phyloP scores from a whole-genome alignment of 2,113 vertebrate species.

The Phrynocephalus versicolor region DNA sequence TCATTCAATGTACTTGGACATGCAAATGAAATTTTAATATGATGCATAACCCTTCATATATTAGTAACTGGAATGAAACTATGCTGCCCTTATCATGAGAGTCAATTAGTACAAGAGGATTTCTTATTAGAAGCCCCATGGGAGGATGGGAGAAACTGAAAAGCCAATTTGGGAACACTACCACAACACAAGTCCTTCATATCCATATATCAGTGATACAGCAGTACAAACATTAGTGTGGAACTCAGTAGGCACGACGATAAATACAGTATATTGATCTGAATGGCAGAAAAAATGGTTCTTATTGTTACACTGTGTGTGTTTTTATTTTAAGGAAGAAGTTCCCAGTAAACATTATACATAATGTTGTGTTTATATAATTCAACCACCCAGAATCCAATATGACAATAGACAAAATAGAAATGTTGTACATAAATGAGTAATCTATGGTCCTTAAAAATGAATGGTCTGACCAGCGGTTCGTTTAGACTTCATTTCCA shows the following conservation, averaged over 20 bases:
- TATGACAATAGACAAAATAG: background rate
- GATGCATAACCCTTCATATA: background rate
- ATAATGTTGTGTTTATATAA: background rate
- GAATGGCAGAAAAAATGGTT: background rate
- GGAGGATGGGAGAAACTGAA: background rate
- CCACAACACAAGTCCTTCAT: background rate
- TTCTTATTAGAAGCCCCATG: background rate
- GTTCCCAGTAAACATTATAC: background rate
- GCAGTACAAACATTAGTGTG: conserved; percentile 4
- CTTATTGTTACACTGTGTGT: background rate
- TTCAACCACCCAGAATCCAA: background rate
- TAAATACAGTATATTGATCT: background rate
- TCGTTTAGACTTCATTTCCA: conserved; percentile 19
- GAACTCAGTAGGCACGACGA: background rate
- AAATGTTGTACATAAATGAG: background rate
- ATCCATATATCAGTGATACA: background rate
- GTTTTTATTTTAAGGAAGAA: conserved; percentile 9
- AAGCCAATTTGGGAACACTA: background rate
- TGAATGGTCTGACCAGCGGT: background rate
- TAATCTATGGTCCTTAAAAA: background rate
- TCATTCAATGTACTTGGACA: conserved; percentile 1
- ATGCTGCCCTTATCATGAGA: background rate
- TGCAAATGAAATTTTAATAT: conserved; percentile 17
- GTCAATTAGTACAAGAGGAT: fast-evolving
- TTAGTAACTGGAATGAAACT: background rate